Conservation (phyloP, 1,140 invertebrate genomes). For the Babylonia areolata region DNA sequence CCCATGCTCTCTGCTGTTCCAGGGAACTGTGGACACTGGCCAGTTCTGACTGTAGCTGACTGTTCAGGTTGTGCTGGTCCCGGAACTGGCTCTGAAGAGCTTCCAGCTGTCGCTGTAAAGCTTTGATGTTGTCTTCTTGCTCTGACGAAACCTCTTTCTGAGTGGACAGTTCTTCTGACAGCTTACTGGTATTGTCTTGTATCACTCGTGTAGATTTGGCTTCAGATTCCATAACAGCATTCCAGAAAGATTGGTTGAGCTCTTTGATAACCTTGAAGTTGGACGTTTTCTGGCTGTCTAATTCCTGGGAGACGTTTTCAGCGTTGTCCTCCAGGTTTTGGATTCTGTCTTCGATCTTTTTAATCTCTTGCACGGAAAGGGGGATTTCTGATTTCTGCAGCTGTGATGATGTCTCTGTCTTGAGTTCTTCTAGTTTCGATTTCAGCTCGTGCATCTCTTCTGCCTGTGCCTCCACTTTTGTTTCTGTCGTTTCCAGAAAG, state of each 20-base stretch:
- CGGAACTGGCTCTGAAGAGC: neutral
- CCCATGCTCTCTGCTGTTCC: neutral
- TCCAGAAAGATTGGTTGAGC: neutral
- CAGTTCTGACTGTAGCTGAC: neutral
- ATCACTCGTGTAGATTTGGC: neutral
- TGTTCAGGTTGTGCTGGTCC: neutral
- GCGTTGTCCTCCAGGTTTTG: neutral
- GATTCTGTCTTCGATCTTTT: neutral
- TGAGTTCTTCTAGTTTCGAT: neutral
- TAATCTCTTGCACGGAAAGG: neutral
- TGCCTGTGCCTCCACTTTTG: neutral
- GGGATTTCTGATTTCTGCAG: neutral
- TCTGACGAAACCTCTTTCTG: neutral
- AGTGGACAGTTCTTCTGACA: neutral
- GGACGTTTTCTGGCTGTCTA: neutral
- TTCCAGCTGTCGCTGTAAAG: neutral
- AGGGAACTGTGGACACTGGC: neutral
- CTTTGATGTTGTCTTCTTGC: neutral
- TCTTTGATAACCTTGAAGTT: neutral
- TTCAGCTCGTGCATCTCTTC: neutral
- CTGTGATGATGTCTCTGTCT: neutral
- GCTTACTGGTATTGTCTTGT: neutral
- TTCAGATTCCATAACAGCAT: neutral
- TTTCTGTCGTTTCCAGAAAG: slow-evolving; percentile 16
- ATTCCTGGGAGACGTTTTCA: neutral